phyloP scores from a whole-genome alignment of 2,113 vertebrate species.

The Thinocorus orbignyianus region DNA sequence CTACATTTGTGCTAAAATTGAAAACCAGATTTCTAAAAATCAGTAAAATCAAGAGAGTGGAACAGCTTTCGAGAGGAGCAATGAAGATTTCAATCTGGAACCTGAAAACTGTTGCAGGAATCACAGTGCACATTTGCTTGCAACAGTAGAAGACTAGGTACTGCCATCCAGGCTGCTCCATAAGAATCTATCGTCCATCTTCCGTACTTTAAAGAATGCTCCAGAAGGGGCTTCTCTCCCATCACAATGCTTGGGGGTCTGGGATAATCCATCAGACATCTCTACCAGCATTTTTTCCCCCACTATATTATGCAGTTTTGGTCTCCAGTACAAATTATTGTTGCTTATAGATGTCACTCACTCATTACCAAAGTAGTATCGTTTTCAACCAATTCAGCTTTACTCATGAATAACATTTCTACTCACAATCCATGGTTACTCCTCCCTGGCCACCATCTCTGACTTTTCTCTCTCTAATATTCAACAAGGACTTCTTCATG shows the following conservation, averaged over 20 bases:
- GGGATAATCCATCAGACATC: background rate
- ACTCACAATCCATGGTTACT: background rate
- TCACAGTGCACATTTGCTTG: rapidly evolving
- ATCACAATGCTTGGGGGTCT: background rate
- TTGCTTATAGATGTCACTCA: background rate
- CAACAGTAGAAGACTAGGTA: background rate
- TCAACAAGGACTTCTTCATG: background rate
- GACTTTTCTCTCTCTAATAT: background rate
- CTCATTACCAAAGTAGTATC: background rate
- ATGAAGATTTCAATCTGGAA: background rate
- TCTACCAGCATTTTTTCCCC: background rate
- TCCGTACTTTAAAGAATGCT: background rate
- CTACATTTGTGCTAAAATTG: rapidly evolving
- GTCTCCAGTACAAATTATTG: background rate
- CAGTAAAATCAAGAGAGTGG: background rate
- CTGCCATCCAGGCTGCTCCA: background rate
- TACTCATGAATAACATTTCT: background rate
- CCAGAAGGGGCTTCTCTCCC: background rate
- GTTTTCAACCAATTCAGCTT: background rate
- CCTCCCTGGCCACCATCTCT: background rate
- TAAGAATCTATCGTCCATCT: background rate
- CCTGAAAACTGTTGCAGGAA: background rate
- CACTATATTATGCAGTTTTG: background rate
- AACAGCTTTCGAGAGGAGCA: background rate
- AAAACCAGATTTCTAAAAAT: background rate